phyloP scores from a whole-genome alignment of 2,888 invertebrate genomes.

The Diaprepes abbreviatus region DNA sequence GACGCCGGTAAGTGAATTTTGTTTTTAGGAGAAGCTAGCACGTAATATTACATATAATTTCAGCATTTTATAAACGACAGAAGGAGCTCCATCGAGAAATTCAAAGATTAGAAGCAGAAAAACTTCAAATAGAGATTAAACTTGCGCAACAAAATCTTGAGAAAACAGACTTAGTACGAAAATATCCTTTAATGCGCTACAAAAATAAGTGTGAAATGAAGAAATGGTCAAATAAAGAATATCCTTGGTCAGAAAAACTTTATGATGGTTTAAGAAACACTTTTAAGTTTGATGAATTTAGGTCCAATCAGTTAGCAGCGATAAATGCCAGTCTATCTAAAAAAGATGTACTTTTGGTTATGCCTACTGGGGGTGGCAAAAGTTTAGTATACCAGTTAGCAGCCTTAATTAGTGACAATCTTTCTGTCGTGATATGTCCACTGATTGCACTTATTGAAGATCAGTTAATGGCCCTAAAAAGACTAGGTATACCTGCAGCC shows the following conservation, averaged over 20 bases:
- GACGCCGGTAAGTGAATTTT: constrained; percentile 17
- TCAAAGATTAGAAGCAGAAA: constrained; percentile 23
- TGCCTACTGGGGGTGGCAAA: constrained; percentile 95
- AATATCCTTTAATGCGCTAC: constrained; percentile 13
- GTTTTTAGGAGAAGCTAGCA: neutral
- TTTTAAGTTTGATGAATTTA: constrained; percentile 80
- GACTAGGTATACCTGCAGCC: constrained; percentile 75
- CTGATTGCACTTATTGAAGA: constrained; percentile 92
- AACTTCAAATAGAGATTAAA: constrained; percentile 21
- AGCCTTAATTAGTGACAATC: constrained; percentile 72
- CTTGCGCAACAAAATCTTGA: constrained; percentile 14
- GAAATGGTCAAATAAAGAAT: constrained; percentile 65
- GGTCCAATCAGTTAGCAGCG: constrained; percentile 84
- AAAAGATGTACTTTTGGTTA: constrained; percentile 85
- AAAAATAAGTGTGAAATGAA: constrained; percentile 35
- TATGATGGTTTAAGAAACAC: constrained; percentile 70
- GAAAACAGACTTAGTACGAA: constrained; percentile 33
- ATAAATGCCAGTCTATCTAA: constrained; percentile 88
- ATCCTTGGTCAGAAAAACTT: constrained; percentile 80
- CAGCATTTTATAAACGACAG: constrained; percentile 10
- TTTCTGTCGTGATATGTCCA: constrained; percentile 88
- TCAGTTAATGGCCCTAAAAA: constrained; percentile 80
- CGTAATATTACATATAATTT: neutral
- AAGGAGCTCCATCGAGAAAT: constrained; percentile 34
- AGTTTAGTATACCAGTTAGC: constrained; percentile 92